Conservation (phyloP, 2,113 vertebrate genomes). For the Acanthochromis polyacanthus region DNA sequence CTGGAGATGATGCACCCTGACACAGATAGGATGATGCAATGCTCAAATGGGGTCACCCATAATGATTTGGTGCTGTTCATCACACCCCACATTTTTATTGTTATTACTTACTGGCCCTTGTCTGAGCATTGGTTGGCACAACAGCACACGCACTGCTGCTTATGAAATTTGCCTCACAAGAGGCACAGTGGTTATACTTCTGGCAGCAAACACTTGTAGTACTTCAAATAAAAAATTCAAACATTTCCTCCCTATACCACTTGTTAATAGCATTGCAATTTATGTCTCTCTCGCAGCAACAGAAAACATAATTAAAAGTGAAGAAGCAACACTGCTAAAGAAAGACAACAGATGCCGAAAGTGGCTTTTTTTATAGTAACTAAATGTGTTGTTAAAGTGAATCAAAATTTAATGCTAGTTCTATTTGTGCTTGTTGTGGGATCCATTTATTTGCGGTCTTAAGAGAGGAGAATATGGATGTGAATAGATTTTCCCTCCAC, state of each 20-base stretch:
- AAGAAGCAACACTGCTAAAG: neutral
- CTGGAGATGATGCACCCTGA: constrained; percentile 29
- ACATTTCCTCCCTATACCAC: too few relatives aligned
- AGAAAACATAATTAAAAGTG: neutral
- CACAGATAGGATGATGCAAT: constrained; percentile 17
- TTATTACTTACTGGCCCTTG: constrained; percentile 30
- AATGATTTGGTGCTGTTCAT: constrained; percentile 38
- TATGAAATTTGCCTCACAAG: constrained; percentile 12
- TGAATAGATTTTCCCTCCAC: neutral
- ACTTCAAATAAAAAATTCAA: too few relatives aligned
- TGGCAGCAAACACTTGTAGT: constrained; percentile 31
- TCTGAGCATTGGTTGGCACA: constrained; percentile 33
- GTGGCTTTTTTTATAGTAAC: neutral
- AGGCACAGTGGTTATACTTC: constrained; percentile 5
- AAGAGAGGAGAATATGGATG: neutral
- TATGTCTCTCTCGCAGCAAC: constrained; percentile 1
- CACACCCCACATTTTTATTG: constrained; percentile 29
- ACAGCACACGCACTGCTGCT: constrained; percentile 9
- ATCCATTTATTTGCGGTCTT: constrained; percentile 4
- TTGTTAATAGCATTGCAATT: too few relatives aligned
- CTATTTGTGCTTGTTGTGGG: neutral
- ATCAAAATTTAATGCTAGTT: neutral
- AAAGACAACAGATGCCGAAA: neutral
- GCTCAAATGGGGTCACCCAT: constrained; percentile 9
- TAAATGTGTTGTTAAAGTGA: neutral